phyloP scores from a whole-genome alignment of 2,888 invertebrate species.

The Cantharis nigra region DNA sequence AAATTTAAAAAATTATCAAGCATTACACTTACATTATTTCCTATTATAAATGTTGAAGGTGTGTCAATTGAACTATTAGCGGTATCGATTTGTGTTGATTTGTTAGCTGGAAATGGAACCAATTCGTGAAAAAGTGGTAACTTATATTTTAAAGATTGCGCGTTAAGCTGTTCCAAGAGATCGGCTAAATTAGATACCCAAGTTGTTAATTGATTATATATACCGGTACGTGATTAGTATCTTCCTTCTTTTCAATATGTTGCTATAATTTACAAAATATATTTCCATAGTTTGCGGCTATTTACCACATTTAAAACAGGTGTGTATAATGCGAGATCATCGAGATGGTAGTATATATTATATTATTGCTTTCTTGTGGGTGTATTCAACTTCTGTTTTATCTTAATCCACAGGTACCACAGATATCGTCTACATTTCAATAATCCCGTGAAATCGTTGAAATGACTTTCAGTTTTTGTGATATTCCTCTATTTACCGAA shows the following conservation, averaged over 20 bases:
- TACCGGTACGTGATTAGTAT: conserved; percentile 11
- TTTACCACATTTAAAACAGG: conserved; percentile 10
- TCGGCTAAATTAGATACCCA: background rate
- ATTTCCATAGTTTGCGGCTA: conserved; percentile 4
- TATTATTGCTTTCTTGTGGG: conserved; percentile 9
- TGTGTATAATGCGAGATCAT: conserved; percentile 1
- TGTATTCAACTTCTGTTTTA: conserved; percentile 3
- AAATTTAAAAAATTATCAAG: background rate
- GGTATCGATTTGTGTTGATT: background rate
- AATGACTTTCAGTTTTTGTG: background rate
- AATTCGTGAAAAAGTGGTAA: background rate
- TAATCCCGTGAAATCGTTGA: background rate
- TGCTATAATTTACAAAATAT: conserved; percentile 9
- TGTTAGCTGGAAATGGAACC: background rate
- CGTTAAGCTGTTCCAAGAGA: background rate
- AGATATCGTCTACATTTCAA: background rate
- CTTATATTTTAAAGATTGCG: background rate
- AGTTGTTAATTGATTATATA: conserved; percentile 15
- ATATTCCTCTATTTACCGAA: no score
- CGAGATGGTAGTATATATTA: conserved; percentile 1
- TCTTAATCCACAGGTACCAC: background rate
- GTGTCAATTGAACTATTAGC: background rate
- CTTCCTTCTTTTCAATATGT: background rate
- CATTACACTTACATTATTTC: conserved; percentile 14
- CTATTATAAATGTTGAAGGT: conserved; percentile 7